A percentile compares a stretch with the other conserved stretches of the same genome.
Evolutionary conservation across 2,113 vertebrate genomes (phyloP).

Genomic region (Sorex araneus): DNA sequence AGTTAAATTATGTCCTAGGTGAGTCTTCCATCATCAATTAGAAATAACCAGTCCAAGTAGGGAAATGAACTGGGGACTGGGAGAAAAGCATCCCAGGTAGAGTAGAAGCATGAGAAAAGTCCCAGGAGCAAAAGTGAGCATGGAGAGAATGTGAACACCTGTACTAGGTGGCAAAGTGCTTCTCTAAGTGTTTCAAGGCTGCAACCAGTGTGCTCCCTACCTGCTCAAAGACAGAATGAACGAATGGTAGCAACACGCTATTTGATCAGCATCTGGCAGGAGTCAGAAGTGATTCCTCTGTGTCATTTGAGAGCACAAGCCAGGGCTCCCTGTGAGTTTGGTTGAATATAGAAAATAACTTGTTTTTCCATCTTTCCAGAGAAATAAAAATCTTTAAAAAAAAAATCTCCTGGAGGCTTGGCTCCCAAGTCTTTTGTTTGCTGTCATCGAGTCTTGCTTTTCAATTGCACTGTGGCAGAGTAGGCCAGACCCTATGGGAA

Average conservation of each 20-base stretch:
- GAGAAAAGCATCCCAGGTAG: not conserved
- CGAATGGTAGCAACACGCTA: not conserved
- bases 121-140: not conserved
- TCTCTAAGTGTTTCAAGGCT: not conserved
- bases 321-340: not conserved
- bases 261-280: not conserved
- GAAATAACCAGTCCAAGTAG: not conserved
- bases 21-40: not conserved
- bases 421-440: not conserved
- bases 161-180: not conserved
- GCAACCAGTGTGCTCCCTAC: not conserved
- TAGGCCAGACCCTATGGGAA: not conserved
- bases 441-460: not conserved
- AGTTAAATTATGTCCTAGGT: not conserved
- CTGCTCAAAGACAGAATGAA: not conserved
- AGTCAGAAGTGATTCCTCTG: not conserved
- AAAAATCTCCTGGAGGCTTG: not conserved
- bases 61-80: not conserved
- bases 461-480: not conserved
- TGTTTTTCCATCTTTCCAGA: not conserved
- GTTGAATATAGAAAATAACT: slow-evolving; percentile 26
- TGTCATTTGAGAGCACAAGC: not conserved
- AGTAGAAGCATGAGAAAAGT: not conserved
- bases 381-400: not conserved
- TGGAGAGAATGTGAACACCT: not conserved